phyloP scores from a whole-genome alignment of 2,888 invertebrate species.

The Aphidius colemani region DNA sequence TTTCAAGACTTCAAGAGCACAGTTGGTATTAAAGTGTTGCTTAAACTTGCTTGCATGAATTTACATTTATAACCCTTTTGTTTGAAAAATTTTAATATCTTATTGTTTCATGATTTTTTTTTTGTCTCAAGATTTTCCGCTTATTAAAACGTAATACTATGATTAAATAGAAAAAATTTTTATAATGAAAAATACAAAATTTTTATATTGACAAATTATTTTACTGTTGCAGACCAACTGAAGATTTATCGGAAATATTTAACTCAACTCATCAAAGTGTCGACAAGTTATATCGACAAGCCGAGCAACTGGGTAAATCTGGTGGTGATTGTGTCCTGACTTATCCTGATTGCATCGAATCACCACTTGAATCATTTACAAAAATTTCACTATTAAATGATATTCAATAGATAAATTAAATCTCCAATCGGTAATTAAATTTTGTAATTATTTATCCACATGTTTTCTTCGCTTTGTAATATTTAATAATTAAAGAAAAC shows the following conservation, averaged over 20 bases:
- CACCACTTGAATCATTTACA: constrained; percentile 55
- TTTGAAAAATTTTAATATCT: no score
- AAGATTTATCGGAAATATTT: constrained; percentile 47
- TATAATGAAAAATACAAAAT: no score
- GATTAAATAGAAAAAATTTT: no score
- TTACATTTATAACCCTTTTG: neutral
- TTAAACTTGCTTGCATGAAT: constrained; percentile 21
- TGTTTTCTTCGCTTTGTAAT: neutral
- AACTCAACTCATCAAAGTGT: constrained; percentile 45
- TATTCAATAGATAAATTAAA: neutral
- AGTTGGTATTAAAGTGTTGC: constrained; percentile 11
- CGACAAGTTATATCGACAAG: constrained; percentile 53
- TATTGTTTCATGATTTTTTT: neutral
- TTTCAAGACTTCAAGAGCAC: constrained; percentile 15
- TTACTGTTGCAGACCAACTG: constrained; percentile 49
- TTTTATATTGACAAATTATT: constrained; percentile 30
- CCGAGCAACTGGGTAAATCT: constrained; percentile 53
- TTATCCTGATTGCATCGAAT: constrained; percentile 53
- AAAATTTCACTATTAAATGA: constrained; percentile 38
- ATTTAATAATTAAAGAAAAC: no score
- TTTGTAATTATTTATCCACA: constrained; percentile 15
- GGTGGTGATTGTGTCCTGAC: constrained; percentile 51
- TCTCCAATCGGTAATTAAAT: neutral
- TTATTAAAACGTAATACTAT: no score
- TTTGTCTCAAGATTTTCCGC: neutral